These are phyloP conservation scores for Diloba caeruleocephala DNA, from an alignment of 2,888 invertebrate genomes.

Conservation along the genomic window DNA sequence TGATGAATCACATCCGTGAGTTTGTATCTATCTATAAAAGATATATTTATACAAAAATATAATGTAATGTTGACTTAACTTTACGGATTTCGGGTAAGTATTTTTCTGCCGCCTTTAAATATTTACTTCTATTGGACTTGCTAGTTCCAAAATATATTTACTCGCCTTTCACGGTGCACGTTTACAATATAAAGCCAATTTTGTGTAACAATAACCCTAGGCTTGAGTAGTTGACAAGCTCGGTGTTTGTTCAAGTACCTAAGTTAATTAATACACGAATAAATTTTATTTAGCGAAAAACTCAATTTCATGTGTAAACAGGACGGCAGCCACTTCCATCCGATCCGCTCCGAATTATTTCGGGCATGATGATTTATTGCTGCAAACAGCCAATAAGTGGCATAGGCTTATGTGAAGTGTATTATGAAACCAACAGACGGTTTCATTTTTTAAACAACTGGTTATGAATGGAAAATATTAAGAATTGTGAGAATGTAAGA, in stretches of 20 bases:
- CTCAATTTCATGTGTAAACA: slow-evolving; percentile 76
- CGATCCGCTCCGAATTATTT: slow-evolving; percentile 59
- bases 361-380: slow-evolving; percentile 57
- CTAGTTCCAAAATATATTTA: slow-evolving; percentile 47
- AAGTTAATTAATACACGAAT: slow-evolving; percentile 73
- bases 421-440: slow-evolving; percentile 16
- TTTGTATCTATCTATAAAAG: no score
- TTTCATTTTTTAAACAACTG: slow-evolving; percentile 1
- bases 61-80: slow-evolving; percentile 14
- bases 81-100: slow-evolving; percentile 15
- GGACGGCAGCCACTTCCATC: slow-evolving; percentile 54
- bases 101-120: slow-evolving; percentile 13
- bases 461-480: slow-evolving; percentile 25
- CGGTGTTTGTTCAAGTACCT: slow-evolving; percentile 68
- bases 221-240: slow-evolving; percentile 53
- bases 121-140: slow-evolving; percentile 28
- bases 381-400: slow-evolving; percentile 44
- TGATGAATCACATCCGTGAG: no score
- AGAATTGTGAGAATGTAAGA: slow-evolving; percentile 14
- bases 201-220: slow-evolving; percentile 62
- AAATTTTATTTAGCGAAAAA: slow-evolving; percentile 74
- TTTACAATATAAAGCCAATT: slow-evolving; percentile 61
- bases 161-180: slow-evolving; percentile 38
- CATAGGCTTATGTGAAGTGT: slow-evolving; percentile 32
- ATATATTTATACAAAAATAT: slow-evolving; percentile 13